phyloP scores from a whole-genome alignment of 2,113 vertebrate species.

The Ictalurus furcatus region DNA sequence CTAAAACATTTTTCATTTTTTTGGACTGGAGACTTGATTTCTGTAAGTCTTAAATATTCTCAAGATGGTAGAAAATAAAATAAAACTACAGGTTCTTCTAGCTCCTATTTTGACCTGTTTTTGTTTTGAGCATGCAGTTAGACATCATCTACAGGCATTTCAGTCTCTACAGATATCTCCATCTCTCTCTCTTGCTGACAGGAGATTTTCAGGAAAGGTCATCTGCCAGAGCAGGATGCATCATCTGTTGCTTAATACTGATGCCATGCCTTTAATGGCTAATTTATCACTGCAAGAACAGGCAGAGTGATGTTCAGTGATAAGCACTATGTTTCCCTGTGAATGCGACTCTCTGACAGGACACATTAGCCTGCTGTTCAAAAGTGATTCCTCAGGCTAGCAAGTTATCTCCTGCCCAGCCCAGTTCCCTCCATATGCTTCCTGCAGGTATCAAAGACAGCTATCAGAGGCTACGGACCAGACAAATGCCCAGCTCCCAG shows the following conservation, averaged over 20 bases:
- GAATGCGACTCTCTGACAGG: constrained; percentile 37
- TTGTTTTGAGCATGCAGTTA: background rate
- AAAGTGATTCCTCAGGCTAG: constrained; percentile 45
- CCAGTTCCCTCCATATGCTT: constrained; percentile 50
- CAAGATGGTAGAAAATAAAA: background rate
- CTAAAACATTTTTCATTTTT: background rate
- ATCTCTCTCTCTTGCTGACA: constrained; percentile 16
- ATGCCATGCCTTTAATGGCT: constrained; percentile 71
- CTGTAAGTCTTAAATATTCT: too few species aligned
- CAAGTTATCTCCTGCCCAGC: constrained; percentile 39
- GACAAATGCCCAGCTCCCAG: constrained; percentile 21
- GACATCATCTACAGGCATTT: background rate
- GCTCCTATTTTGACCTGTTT: background rate
- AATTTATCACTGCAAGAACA: constrained; percentile 55
- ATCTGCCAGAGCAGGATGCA: constrained; percentile 63
- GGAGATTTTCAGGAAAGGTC: constrained; percentile 73
- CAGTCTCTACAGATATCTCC: constrained; percentile 61
- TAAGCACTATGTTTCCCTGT: constrained; percentile 59
- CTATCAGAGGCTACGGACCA: constrained; percentile 23
- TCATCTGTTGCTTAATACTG: constrained; percentile 72
- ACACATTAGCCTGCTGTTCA: constrained; percentile 44
- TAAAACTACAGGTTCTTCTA: background rate
- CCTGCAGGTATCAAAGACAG: constrained; percentile 49
- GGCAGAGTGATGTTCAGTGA: constrained; percentile 58
- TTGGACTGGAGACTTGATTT: background rate